These are phyloP conservation scores for Calvadosia cruxmelitensis DNA, from an alignment of 30 jellyfish, hydroid and myxozoan genomes.

Conservation along the genomic window DNA sequence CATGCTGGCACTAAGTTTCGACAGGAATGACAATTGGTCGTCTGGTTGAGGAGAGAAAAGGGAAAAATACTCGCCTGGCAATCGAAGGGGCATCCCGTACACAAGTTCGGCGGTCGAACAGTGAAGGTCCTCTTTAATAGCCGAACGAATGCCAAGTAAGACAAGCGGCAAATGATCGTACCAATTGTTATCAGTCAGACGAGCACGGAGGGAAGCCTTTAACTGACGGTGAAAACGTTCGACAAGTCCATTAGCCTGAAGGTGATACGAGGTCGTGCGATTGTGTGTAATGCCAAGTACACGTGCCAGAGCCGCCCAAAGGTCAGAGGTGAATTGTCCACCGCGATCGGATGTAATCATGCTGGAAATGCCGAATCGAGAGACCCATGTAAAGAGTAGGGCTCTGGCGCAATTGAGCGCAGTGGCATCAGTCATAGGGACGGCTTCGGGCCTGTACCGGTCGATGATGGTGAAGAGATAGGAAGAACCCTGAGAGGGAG, in stretches of 20 bases:
- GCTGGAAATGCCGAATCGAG: conserved; percentile 32
- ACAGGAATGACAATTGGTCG: too few species aligned
- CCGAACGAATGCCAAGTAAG: conserved; percentile 18
- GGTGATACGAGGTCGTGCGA: conserved; percentile 37
- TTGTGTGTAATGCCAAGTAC: conserved; percentile 5
- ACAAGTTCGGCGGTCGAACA: conserved; percentile 22
- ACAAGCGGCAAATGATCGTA: conserved; percentile 14
- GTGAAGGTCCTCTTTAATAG: conserved; percentile 14
- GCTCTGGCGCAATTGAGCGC: conserved; percentile 20
- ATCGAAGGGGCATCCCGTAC: conserved; percentile 13
- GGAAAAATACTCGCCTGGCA: conserved; percentile 11
- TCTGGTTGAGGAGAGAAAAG: neutral
- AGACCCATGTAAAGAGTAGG: conserved; percentile 17
- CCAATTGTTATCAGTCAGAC: conserved; percentile 31
- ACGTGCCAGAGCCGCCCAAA: neutral
- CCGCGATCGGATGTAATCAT: conserved; percentile 33
- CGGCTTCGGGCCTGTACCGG: conserved; percentile 43
- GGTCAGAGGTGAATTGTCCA: conserved; percentile 28
- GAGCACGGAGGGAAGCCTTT: conserved; percentile 14
- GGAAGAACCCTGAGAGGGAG: conserved; percentile 7
- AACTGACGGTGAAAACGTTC: too few species aligned
- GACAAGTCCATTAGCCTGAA: conserved; percentile 28
- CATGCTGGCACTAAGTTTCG: too few species aligned
- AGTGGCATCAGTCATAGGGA: conserved; percentile 13
- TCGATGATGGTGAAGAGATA: conserved; percentile 23